Evolutionary conservation across 2,797 vertebrate species (phyloP), one percentile per base, ranked within the genome.

Genomic region (Triplophysa bombifrons): DNA sequence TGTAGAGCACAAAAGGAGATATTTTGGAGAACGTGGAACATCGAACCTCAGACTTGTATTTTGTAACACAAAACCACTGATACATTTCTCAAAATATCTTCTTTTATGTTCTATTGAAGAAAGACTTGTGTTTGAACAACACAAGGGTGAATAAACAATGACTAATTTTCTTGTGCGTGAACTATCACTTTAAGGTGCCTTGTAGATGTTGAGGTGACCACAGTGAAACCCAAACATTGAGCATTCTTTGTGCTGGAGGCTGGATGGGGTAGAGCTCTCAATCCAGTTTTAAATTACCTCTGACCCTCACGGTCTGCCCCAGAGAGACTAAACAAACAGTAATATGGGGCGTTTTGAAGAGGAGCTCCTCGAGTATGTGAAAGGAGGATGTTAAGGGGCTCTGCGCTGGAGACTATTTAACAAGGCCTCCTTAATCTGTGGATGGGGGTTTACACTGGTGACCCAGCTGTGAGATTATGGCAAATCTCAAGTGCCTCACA

Each of bases 311-410:
- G 38, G 68, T 76, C 41, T 34, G 56, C 61, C n/a, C 25, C 77
- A 73, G 72, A 82, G 82, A 80, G 73, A 72, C 76, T 82, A 86
- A 85, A 84, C 83, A 86, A 86, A 88, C 84, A 88, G 84, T 78
- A 82, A 86, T 86, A 74, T 67, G 80, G 87, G 88, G 76, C 82
- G 82, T 90, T 88, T 84, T 89, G 90, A 91, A 90, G 90, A 88
- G 88, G 89, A 78, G 80, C 82, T 77, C 87, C 86, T 84, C 81
- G 86, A 92, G 92, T 89, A 90, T 82, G 80, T 79, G 78, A 82
- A 77, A 78, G 63, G 44, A 22, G 71, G 44, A 69, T 68, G 64
- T 72, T 63, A 65, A 61, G 19, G 27, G 51, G 68, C 48, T 74
- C 71, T 68, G 64, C 72, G 4, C 3, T 69, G 70, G 63, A 80